Conservation (phyloP, 2,113 vertebrate genomes). For the Silurus meridionalis region DNA sequence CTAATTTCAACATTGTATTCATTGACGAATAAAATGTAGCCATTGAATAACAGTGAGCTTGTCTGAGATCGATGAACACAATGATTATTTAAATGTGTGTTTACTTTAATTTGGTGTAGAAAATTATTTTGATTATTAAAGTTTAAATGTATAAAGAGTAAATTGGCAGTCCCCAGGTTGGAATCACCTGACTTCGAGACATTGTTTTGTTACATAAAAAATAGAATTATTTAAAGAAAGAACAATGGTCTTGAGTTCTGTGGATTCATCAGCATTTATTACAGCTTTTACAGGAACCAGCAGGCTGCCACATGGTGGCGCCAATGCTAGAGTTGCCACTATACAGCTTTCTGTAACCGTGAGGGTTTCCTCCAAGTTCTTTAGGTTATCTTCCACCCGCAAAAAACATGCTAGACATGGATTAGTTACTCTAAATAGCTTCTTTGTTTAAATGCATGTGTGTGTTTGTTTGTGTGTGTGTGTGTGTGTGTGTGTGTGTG, state of each 20-base stretch:
- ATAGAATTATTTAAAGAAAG: not conserved
- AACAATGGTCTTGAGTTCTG: not conserved
- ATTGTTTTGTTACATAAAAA: not conserved
- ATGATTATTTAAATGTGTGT: not conserved
- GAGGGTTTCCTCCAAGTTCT: not conserved
- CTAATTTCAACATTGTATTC: not conserved
- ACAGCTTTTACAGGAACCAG: not conserved
- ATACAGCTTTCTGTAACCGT: not conserved
- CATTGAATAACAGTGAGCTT: not conserved
- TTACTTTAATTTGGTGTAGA: not conserved
- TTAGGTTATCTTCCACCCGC: not conserved
- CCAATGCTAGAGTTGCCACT: not conserved
- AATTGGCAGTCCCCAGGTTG: not conserved
- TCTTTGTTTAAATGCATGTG: not conserved
- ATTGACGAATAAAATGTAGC: not conserved
- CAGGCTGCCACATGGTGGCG: constrained; percentile 4
- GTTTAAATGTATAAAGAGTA: not conserved
- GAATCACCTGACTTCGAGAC: not conserved
- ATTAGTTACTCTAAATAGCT: not conserved
- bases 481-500: not conserved
- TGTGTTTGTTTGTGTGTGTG: not conserved
- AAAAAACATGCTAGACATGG: not conserved
- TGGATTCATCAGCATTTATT: too few species aligned
- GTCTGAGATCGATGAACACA: not conserved
- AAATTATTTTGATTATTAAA: not conserved